Evolutionary conservation across 1,140 invertebrate genomes (phyloP).

Genomic region (Drosophila pseudoananassae): DNA sequence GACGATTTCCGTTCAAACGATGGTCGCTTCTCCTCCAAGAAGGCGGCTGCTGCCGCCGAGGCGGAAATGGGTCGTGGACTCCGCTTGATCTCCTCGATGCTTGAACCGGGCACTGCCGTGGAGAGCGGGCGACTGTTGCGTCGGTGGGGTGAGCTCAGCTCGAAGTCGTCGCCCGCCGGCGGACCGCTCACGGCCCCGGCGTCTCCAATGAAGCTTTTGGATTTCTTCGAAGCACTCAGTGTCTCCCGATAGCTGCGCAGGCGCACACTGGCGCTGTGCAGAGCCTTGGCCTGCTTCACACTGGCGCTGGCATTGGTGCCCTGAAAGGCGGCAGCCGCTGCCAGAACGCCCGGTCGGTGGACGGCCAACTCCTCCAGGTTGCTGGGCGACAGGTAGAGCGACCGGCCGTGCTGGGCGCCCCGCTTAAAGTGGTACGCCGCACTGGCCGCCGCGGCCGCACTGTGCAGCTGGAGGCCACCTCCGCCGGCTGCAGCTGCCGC

Average conservation of each 20-base stretch:
- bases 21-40: conserved; percentile 81
- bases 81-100: conserved; percentile 76
- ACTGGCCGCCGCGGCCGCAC: conserved; percentile 74
- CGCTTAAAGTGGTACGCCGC: conserved; percentile 82
- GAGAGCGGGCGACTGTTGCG: conserved; percentile 82
- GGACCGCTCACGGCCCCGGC: conserved; percentile 40
- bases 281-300: conserved; percentile 80
- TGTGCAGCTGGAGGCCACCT: conserved; percentile 64
- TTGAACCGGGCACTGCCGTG: conserved; percentile 59
- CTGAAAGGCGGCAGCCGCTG: conserved; percentile 73
- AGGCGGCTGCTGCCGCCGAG: conserved; percentile 62
- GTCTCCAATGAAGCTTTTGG: conserved; percentile 83
- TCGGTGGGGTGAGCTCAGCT: conserved; percentile 82
- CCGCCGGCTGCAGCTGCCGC: conserved; percentile 58
- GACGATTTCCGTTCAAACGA: conserved; percentile 79
- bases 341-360: conserved; percentile 70
- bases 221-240: conserved; percentile 81
- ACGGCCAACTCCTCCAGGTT: conserved; percentile 78
- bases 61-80: conserved; percentile 77
- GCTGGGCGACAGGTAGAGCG: conserved; percentile 80
- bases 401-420: conserved; percentile 74
- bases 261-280: conserved; percentile 80
- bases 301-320: conserved; percentile 82
- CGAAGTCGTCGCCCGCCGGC: conserved; percentile 67
- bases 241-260: conserved; percentile 79